A percentile compares a stretch with the other conserved stretches of the same genome.
phyloP scores from a whole-genome alignment of 2,888 invertebrate species.

The Drosophila infuscata region DNA sequence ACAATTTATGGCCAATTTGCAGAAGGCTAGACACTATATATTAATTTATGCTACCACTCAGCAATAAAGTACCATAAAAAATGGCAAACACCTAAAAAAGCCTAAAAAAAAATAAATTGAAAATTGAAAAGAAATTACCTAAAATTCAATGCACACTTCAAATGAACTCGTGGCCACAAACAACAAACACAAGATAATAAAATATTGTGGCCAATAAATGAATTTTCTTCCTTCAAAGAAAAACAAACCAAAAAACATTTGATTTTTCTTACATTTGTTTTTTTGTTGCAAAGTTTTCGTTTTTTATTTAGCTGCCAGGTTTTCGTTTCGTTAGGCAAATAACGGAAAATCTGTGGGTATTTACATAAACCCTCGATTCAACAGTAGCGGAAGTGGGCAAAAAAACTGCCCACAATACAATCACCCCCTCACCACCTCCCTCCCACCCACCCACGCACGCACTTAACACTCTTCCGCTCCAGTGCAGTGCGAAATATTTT shows the following conservation, averaged over 20 bases:
- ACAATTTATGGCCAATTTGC: constrained; percentile 48
- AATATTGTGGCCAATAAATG: constrained; percentile 42
- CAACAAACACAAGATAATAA: constrained; percentile 8
- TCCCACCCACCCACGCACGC: accelerated
- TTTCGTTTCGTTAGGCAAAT: constrained; percentile 1
- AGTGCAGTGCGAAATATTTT: constrained; percentile 25
- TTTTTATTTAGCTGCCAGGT: not conserved
- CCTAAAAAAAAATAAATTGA: too few species aligned
- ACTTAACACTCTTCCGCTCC: not conserved
- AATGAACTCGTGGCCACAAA: constrained; percentile 6
- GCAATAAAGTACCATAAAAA: constrained; percentile 23
- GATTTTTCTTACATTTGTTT: not conserved
- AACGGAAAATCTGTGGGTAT: constrained; percentile 41
- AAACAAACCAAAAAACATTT: constrained; percentile 9
- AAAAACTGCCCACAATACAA: too few species aligned
- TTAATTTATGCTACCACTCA: constrained; percentile 54
- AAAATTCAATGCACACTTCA: constrained; percentile 40
- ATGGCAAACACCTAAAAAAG: not conserved
- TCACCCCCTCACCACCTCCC: not conserved
- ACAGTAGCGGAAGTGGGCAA: constrained; percentile 6
- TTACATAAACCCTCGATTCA: constrained; percentile 54
- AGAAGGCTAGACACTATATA: constrained; percentile 64
- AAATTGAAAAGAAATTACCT: constrained; percentile 8
- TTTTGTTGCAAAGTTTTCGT: constrained; percentile 1
- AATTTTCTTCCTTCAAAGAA: constrained; percentile 33